Evolutionary conservation across 92 coral and sea anemone genomes (phyloP).

Genomic region (Virgularia gustaviana): DNA sequence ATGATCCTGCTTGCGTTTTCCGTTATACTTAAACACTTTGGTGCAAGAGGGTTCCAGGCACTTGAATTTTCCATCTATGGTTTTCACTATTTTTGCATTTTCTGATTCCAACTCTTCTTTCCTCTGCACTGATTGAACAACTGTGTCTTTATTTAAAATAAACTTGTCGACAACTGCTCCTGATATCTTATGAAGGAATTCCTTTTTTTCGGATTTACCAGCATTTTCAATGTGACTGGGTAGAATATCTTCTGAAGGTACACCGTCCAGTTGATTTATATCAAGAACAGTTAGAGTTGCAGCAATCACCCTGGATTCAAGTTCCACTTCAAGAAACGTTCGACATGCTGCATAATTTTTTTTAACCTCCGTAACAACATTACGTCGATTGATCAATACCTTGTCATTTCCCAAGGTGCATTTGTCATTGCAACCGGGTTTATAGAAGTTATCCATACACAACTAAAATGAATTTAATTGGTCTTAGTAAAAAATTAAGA

Average conservation of each 20-base stretch:
- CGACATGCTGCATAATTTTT: background rate
- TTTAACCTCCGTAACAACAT: conserved; percentile 6
- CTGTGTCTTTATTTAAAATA: background rate
- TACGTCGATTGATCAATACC: conserved; percentile 1
- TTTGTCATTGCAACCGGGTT: background rate
- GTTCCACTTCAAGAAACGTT: background rate
- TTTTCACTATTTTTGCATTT: background rate
- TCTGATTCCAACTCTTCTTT: background rate
- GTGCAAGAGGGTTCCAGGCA: conserved; percentile 17
- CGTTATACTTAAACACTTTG: conserved; percentile 19
- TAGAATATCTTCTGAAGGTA: background rate
- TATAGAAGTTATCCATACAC: conserved; percentile 17
- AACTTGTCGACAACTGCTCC: background rate
- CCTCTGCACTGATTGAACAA: background rate
- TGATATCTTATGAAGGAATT: background rate
- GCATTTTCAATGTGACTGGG: background rate
- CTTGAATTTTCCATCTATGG: conserved; percentile 22
- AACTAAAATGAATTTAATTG: conserved; percentile 10
- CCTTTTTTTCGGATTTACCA: background rate
- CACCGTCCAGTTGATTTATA: background rate
- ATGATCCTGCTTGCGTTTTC: conserved; percentile 17
- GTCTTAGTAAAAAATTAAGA: too few relatives aligned
- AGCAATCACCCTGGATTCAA: background rate
- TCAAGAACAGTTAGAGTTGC: conserved; percentile 5
- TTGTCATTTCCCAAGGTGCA: conserved; percentile 5